Base-by-base conservation (phyloP, 2,113 vertebrate species). In the Gnathonemus longibarbis region DNA sequence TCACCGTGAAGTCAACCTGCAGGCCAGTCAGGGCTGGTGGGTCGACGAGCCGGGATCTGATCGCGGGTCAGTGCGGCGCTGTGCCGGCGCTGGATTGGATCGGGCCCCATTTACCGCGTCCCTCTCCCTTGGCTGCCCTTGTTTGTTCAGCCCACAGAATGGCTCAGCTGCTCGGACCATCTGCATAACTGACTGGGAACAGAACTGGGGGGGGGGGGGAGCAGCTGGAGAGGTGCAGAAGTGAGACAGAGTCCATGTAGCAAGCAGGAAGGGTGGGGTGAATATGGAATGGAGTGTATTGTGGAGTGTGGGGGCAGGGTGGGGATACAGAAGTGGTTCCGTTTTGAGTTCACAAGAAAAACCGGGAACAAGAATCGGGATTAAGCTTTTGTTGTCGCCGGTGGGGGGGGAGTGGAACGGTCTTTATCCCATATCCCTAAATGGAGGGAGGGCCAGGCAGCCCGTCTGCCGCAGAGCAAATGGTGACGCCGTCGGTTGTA, bases 81-180 rank as follows among this genome's bases (percentile, higher is more conserved):
- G n/a, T 17, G 10, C 27, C 31, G 66, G 11, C 5, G 5, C 74
- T 21, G 35, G 74, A 17, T 42, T 42, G 35, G 74, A 17, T 42
- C 17, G 35, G 35, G 17, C 15, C 15, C 70, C 35, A 35, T 39
- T 39, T 19, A 7, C 31, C 5, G 45, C 1, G 19, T 24, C 21
- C 85, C 42, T 87, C 90, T 94, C 94, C 93, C 92, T 94, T 91
- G 93, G 93, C 91, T 90, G 49, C 74, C 19, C 88, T 70, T 89
- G 74, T 83, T 83, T 56, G 74, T 83, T 89, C 88, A 89, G 74
- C 48, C 88, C 88, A 80, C 70, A 89, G 66, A 89, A 89, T 91
- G 91, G 93, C 94, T 96, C 95, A 96, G 95, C 95, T 96, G 95
- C 94, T 93, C 91, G 2, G 90, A 93, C 95, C 96, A 96, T 96